phyloP scores from a whole-genome alignment of 2,113 vertebrate genomes.

The Salvelinus namaycush region DNA sequence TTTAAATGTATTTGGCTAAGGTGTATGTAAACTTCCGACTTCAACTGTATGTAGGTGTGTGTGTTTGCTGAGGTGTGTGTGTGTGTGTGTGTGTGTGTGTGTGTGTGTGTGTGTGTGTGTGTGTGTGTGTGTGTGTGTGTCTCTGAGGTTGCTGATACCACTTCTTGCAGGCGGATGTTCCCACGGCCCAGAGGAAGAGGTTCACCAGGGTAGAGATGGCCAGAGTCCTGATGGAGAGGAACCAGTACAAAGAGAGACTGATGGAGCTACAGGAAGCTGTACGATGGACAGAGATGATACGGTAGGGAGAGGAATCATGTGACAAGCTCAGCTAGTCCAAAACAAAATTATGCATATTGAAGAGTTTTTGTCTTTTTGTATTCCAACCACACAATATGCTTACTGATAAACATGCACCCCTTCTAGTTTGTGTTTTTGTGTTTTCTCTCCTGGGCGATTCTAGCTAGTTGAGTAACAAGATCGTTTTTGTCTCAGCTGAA shows the following conservation, averaged over 20 bases:
- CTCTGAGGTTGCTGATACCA: background rate
- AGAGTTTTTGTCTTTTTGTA: no score
- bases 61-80: background rate
- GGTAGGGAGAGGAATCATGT: slow-evolving; percentile 66
- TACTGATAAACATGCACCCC: no score
- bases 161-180: slow-evolving; percentile 86
- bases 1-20: no score
- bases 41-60: background rate
- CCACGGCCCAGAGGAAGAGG: slow-evolving; percentile 94
- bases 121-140: background rate
- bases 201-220: slow-evolving; percentile 99
- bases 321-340: no score
- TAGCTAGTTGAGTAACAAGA: no score
- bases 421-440: no score
- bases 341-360: background rate
- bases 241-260: slow-evolving; percentile 97
- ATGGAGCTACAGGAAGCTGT: slow-evolving; percentile 99
- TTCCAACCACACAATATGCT: no score
- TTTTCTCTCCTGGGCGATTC: no score
- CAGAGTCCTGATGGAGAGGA: slow-evolving; percentile 96
- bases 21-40: no score
- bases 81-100: background rate
- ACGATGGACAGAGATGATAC: slow-evolving; percentile 98
- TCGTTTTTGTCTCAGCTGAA: no score
- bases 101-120: background rate